Evolutionary conservation across 2,797 vertebrate genomes (phyloP).

Genomic region (Aotus griseimembra): DNA sequence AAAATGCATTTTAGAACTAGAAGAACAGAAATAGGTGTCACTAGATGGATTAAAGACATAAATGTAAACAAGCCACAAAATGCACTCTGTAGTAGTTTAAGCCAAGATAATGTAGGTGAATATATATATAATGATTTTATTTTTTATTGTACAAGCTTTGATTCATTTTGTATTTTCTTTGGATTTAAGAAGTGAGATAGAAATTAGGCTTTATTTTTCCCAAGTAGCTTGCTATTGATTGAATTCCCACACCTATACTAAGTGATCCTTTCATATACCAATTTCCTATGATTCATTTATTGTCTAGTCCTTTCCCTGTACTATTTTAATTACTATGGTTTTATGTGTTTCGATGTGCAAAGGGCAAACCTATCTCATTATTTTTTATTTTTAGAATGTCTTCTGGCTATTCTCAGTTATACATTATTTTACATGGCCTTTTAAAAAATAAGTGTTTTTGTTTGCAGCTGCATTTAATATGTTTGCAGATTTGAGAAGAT

Average conservation of each 20-base stretch:
- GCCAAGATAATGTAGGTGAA: neutral
- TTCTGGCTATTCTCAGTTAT: neutral
- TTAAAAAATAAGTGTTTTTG: neutral
- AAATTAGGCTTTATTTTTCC: neutral
- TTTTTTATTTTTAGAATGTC: conserved; percentile 28
- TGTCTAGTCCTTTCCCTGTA: neutral
- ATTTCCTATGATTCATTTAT: neutral
- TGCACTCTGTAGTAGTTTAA: neutral
- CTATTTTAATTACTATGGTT: neutral
- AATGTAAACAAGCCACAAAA: neutral
- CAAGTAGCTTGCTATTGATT: neutral
- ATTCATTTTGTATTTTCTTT: neutral
- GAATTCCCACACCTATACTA: neutral
- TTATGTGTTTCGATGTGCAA: neutral
- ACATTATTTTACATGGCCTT: neutral
- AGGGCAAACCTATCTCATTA: neutral
- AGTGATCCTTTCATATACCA: neutral
- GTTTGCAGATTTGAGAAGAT: neutral
- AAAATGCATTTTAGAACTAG: neutral
- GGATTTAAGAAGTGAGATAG: neutral
- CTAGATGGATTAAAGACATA: neutral
- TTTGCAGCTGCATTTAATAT: neutral
- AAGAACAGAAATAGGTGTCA: neutral
- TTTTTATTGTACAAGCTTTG: neutral
- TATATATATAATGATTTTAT: neutral